These are phyloP conservation scores for Eilema depressum DNA, from an alignment of 2,888 invertebrate genomes.

Conservation along the genomic window DNA sequence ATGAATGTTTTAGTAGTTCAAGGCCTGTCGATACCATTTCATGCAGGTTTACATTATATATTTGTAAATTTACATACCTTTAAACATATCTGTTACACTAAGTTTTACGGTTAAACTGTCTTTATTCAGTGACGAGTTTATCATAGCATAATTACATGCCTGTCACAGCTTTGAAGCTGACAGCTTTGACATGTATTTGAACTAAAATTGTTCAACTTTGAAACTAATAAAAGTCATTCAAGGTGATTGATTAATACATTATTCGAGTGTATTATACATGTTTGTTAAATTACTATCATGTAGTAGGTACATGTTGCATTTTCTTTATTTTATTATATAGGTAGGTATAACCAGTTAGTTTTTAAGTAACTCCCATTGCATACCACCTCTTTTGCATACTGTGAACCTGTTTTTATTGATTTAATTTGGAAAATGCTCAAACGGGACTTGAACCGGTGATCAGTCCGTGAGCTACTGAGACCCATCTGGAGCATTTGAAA, in stretches of 20 bases:
- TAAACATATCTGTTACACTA: constrained; percentile 80
- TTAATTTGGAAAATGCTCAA: too few species aligned
- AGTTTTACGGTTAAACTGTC: constrained; percentile 70
- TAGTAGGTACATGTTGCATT: background rate
- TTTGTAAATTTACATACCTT: constrained; percentile 41
- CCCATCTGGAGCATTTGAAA: too few species aligned
- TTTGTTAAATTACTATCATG: background rate
- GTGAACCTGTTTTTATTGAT: background rate
- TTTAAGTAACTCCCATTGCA: background rate
- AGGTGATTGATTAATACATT: background rate
- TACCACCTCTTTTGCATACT: background rate
- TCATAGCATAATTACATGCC: constrained; percentile 42
- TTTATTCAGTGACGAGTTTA: constrained; percentile 55
- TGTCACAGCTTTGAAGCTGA: constrained; percentile 18
- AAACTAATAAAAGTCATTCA: constrained; percentile 13
- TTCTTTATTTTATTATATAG: background rate
- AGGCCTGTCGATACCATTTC: constrained; percentile 19
- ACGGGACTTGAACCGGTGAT: too few species aligned
- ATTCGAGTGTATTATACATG: background rate
- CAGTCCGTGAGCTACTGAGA: too few species aligned
- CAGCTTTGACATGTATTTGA: constrained; percentile 8
- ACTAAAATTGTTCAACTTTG: constrained; percentile 13
- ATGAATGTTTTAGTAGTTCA: constrained; percentile 39
- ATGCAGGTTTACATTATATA: constrained; percentile 48
- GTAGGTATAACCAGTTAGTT: background rate